Base-by-base conservation (phyloP, 2,113 vertebrate genomes). In the Brienomyrus brachyistius region DNA sequence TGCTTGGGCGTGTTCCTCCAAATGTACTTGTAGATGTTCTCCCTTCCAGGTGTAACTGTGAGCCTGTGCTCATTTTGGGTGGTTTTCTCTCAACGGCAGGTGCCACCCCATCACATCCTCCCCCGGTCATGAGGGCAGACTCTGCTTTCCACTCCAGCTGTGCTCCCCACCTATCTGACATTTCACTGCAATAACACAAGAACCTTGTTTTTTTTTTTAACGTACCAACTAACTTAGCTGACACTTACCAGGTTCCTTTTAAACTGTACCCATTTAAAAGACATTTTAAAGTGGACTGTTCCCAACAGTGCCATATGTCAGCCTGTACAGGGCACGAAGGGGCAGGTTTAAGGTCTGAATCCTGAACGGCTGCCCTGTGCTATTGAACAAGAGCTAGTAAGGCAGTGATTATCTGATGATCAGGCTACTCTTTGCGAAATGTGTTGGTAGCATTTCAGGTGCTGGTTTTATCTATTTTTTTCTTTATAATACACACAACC, bases 51-150 rank as follows among this genome's bases (percentile, higher is more conserved):
- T 45, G 23, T 35, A 0, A 54, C 90, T 88, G 70, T 88, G 70
- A 62, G 31, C 90, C 91, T 82, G 89, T 66, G 91, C 91, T 88
- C 84, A 11, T 89, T 86, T 94, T 35, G 45, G 84, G 5, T 87
- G 87, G 23, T 66, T 45, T 31, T 52, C 90, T 35, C n/a, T 91
- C 82, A 83, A 88, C 45, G 90, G 91, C 40, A 87, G 2, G 17
- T 56, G 19, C 45, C 90, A 90, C 47, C 45, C 90, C 82, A 91
- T 90, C 82, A 89, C 27, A 31, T 70, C 4, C 1, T 1, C 10
- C 35, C 15, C 1, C 3, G 40, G 74, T 1, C 35, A 66, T 11
- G 85, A 31, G 23, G 21, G 11, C 51, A 56, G n/a, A 27, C 84
- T 4, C 17, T 47, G 82, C 19, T 48, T 21, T 45, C 19, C 2